Base-by-base conservation (phyloP, 37 sponge, comb jelly and placozoan genomes). In the Crambe crambe region DNA sequence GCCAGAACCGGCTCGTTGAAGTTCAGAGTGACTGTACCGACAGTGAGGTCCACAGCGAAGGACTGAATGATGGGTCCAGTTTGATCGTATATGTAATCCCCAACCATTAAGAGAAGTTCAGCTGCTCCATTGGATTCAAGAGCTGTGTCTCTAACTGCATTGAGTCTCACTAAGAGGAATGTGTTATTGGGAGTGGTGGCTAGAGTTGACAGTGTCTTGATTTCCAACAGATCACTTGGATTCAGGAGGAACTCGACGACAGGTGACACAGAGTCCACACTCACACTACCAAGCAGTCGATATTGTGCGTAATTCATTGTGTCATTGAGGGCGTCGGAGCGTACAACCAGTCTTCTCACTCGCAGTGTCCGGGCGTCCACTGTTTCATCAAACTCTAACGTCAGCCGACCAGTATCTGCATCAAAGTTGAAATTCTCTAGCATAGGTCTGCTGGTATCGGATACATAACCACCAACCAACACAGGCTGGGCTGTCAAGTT, bases 1-100 rank as follows among this genome's bases (percentile, higher is more conserved):
- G 69, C 78, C 22, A 42, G 42, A 26, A 96, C 88, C n/a, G 97
- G 97, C 41, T 96, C 97, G 71, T 93, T 74, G 77, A 93, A 96
- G 76, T 85, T 81, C 42, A 96, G 61, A 25, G 74, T 74, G 18
- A 96, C 58, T 6, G 63, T 64, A 2, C 81, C 93, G 9, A 56
- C 51, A 31, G 89, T 82, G 12, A 96, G 70, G 71, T 96, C 89
- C 20, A 93, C 88, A 22, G 83, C 70, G 32, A 87, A 77, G 18
- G 74, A 23, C 9, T 68, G 27, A 18, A 93, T 47, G 18, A 21
- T 78, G 43, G 97, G 97, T 1, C 94, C 90, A 31, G 91, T 90
- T 27, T 57, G 31, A 74, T 96, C 97, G 51, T 68, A 68, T 47
- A 76, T 89, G 80, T 86, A 93, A 31, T 71, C 51, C 0, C 76